Evolutionary conservation across 2,113 vertebrate species (phyloP), one percentile per base, ranked within the genome.

Genomic region (Dendrocopos noguchii): DNA sequence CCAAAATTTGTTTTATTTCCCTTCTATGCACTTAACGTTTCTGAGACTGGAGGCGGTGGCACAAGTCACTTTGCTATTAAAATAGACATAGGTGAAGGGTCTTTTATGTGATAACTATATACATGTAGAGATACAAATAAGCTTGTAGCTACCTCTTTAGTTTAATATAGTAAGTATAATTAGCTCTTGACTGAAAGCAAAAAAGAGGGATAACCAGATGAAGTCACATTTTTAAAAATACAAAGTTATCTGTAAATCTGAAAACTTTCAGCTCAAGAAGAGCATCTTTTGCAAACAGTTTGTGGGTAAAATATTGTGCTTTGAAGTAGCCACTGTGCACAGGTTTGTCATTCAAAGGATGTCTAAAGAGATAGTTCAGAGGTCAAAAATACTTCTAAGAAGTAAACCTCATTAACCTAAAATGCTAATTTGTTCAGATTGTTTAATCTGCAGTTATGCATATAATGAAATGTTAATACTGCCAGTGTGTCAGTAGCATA

Each of bases 281-380:
- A 33, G 29, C 60, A 75, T 60, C 68, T 96, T 96, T 80, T 93
- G 83, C 95, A 96, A 93, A 96, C 8, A 91, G 85, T 88, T 96
- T 73, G 72, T 91, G 90, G 88, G 87, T 96, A 96, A 97, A 96
- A 95, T 92, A 97, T 92, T 97, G 97, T 97, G 95, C 96, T 97
- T 97, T 96, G 91, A 97, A 97, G 95, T 96, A 97, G 95, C 81
- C 92, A 96, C 73, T 92, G 84, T 78, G 73, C 84, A 93, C 55
- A 85, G 95, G 70, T 97, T 95, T 87, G 64, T 93, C 68, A 94
- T 96, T 87, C 91, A 97, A 84, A 95, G 80, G 85, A 94, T 78
- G 79, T 76, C 89, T 66, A 91, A 91, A 94, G 93, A 97, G 91
- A 92, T 15, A 95, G 77, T 85, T 85, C 47, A 92, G 31, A 63